Evolutionary conservation across 2,797 vertebrate species (phyloP).

Genomic region (Podargus strigoides): DNA sequence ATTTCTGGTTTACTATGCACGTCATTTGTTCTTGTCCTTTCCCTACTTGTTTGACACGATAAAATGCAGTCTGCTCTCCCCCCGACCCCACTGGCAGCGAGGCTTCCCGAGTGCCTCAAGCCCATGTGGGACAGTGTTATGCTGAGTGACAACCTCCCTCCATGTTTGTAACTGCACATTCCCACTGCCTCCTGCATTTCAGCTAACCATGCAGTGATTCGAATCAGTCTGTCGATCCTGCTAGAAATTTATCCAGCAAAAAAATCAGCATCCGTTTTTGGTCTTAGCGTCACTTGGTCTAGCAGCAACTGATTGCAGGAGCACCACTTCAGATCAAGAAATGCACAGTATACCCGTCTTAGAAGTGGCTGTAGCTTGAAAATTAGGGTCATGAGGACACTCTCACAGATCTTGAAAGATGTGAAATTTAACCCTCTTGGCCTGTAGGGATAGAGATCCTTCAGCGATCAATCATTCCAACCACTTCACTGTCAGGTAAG

Average conservation of each 20-base stretch:
- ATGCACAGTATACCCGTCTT: background rate
- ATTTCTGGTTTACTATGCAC: background rate
- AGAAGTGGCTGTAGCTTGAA: background rate
- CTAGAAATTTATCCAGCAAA: background rate
- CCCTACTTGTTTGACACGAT: background rate
- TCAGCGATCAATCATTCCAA: background rate
- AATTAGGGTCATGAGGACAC: background rate
- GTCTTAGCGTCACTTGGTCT: background rate
- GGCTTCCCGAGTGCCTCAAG: background rate
- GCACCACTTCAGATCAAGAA: background rate
- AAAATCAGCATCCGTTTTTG: background rate
- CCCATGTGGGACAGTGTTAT: background rate
- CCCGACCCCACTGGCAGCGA: background rate
- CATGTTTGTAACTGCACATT: background rate
- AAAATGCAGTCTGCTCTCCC: background rate
- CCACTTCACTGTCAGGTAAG: background rate
- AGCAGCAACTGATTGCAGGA: background rate
- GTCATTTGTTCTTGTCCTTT: background rate
- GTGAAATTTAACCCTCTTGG: background rate
- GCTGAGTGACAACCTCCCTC: background rate
- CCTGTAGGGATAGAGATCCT: background rate
- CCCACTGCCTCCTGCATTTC: background rate
- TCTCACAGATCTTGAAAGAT: background rate
- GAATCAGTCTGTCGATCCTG: background rate
- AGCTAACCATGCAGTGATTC: background rate